Evolutionary conservation across 1,140 invertebrate species (phyloP), one percentile per base, ranked within the genome.

Genomic region (Leptinotarsa undecemlineata): DNA sequence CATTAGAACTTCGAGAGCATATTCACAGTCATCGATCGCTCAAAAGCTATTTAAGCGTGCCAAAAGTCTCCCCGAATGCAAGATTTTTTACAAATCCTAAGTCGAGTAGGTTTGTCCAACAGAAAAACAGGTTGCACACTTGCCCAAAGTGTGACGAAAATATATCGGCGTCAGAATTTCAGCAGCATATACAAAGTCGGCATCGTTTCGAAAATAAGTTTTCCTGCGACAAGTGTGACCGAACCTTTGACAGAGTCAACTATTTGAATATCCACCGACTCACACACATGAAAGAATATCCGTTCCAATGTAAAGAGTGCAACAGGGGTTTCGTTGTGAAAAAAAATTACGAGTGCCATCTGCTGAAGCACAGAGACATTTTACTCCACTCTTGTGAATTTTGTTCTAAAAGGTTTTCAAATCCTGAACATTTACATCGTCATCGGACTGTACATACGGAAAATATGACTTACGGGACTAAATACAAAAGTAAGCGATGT

Each of bases 261-360:
- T 74, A 80, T 67, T 73, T 80, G 33, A 78, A 78, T 72, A 78
- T 75, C 13, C 78, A 80, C 21, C 70, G 77, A 23, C 62, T 80
- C 1, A 78, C 75, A 66, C 78, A 80, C 69, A 68, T 78, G 61
- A 78, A 80, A 75, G 77, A 78, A 60, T 80, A 57, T 72, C 78
- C 78, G 1, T 80, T 71, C 63, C 78, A 76, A 61, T 80, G 78
- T 67, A 75, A 80, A 5, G 70, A 78, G n/a, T 80, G 78, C 21
- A 74, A 74, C 15, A 79, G 78, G 72, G 78, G 78, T 48, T 80
- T 80, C 63, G 78, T 80, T 6, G 76, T 80, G 13, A 78, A 80
- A 62, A 78, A 47, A 17, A 80, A 80, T 63, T 80, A 80, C 67
- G 77, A 80, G 14, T 80, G 75, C 57, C 78, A 80, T 63, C 72